Conservation (phyloP, 2,113 vertebrate species). For the Pygoscelis antarcticus region DNA sequence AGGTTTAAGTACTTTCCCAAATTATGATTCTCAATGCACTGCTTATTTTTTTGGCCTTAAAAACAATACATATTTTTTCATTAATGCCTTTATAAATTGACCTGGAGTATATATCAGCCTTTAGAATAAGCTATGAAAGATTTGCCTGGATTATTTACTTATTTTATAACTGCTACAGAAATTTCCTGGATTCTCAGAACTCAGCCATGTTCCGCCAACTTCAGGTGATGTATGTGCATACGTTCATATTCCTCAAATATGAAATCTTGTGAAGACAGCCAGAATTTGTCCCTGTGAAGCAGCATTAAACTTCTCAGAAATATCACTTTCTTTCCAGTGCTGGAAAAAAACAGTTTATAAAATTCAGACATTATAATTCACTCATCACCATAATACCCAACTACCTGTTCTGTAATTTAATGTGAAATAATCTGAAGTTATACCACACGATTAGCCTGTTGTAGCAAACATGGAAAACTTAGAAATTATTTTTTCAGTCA, state of each 20-base stretch:
- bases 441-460: neutral
- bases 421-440: neutral
- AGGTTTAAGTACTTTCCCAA: neutral
- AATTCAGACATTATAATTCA: neutral
- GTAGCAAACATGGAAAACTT: neutral
- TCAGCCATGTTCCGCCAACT: accelerated
- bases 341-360: neutral
- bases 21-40: neutral
- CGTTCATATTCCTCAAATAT: neutral
- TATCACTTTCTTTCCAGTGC: neutral
- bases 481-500: neutral
- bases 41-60: neutral
- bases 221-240: neutral
- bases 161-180: neutral
- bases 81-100: neutral
- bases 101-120: neutral
- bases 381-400: neutral
- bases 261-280: neutral
- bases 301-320: neutral
- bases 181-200: neutral
- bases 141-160: neutral
- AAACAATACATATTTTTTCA: neutral
- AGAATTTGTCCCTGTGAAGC: neutral
- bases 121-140: neutral
- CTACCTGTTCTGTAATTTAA: neutral